Percentiles rank a stretch among this genome's conserved stretches.
These are phyloP conservation scores for Muscicapa striata DNA, from an alignment of 2,797 vertebrate genomes.

Conservation along the genomic window DNA sequence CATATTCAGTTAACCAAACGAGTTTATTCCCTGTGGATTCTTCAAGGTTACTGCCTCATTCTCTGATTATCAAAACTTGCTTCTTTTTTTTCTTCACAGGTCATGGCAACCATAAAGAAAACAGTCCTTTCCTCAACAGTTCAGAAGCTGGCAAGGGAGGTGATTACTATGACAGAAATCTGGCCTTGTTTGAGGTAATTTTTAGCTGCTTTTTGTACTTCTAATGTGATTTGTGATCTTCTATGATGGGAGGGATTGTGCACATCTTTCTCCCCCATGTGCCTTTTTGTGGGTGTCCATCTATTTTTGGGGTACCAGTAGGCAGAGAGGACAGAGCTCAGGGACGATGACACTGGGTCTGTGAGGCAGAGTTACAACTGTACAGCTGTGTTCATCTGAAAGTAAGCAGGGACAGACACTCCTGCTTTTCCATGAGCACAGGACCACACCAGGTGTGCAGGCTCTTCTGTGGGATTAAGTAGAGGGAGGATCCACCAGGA, in stretches of 20 bases:
- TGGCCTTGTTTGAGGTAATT: constrained; percentile 94
- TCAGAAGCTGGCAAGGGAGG: constrained; percentile 84
- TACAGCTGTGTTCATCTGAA: background rate
- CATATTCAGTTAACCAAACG: background rate
- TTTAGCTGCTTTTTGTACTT: background rate
- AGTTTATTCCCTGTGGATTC: background rate
- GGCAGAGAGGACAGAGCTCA: background rate
- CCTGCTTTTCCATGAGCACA: background rate
- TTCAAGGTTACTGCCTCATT: background rate
- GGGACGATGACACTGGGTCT: fast-evolving
- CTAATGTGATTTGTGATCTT: background rate
- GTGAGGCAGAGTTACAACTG: background rate
- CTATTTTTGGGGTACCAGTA: background rate
- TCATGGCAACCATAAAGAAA: constrained; percentile 92
- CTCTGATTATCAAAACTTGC: background rate
- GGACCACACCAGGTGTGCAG: background rate
- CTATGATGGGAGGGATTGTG: background rate
- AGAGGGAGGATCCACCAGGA: background rate
- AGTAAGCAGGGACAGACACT: background rate
- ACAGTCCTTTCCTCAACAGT: constrained; percentile 90
- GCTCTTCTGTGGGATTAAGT: background rate
- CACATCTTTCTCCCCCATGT: fast-evolving
- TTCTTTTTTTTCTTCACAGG: constrained; percentile 73
- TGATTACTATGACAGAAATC: constrained; percentile 93
- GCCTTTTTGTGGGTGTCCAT: background rate